Evolutionary conservation across 2,888 invertebrate genomes (phyloP), one percentile per base, ranked within the genome.

Genomic region (Drosophila leonis): DNA sequence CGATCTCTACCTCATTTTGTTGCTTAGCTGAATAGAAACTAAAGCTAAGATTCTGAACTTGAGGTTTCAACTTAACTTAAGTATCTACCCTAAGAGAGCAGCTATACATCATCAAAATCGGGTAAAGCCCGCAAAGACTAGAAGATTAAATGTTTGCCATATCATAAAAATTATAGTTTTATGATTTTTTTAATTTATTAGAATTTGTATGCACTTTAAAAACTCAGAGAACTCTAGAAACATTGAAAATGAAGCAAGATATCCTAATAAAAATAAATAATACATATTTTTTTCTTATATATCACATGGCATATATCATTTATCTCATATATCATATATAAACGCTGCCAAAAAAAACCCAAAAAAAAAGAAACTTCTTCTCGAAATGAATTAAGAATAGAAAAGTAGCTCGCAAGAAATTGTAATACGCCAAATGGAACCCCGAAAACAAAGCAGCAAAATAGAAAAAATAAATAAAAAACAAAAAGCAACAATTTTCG

Each of bases 401-500:
- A 65, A 44, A 57, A 13, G 15, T 10, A 42, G 24, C 41, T 33
- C 49, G 41, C 37, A 18, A 33, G 44, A 49, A 61, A 44, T 24
- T 44, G 37, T 60, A 64, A 65, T 52, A 24, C 39, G 39, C 27
- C 13, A 44, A 64, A 65, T 44, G n/a, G 41, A n/a, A 52, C 12
- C 8, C 18, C 24, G 31, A 35, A 39, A 70, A 72, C 82, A 87
- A 82, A 65, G 72, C 60, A 57, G 3, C 10, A 24, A 49, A 35
- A 35, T 54, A 18, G n/a, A 65, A 31, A 20, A 63, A 49, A 54
- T 39, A 55, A 63, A 65, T 4, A 24, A 44, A 27, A 8, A 27
- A 27, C 18, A 48, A n/a, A n/a, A n/a, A n/a, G n/a, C n/a, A 18
- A 48, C 13, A 65, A 59, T 71, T 69, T 83, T 78, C 60, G 89